A percentile compares a stretch with the other conserved stretches of the same genome.
phyloP scores from a whole-genome alignment of 2,888 invertebrate species.

The Neria commutata region DNA sequence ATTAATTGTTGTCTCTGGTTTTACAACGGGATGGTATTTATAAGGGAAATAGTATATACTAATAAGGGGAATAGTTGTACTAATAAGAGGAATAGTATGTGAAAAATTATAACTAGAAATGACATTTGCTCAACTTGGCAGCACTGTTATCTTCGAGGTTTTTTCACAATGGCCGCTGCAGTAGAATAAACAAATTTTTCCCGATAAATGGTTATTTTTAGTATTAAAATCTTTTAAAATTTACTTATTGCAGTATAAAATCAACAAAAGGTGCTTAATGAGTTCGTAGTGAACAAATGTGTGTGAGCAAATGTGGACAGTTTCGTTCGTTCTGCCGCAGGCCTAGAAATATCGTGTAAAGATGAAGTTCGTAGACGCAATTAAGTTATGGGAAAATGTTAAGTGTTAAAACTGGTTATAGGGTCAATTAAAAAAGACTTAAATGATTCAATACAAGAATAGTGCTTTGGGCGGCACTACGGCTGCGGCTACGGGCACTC shows the following conservation, averaged over 20 bases:
- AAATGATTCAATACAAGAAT: conserved; percentile 54
- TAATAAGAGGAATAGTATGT: too few species aligned
- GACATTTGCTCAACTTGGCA: conserved; percentile 11
- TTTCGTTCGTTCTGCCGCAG: too few species aligned
- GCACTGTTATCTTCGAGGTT: conserved; percentile 20
- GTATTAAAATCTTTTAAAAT: conserved; percentile 23
- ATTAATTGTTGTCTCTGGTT: too few species aligned
- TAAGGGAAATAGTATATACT: too few species aligned
- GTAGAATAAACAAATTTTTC: not conserved
- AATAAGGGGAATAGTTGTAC: too few species aligned
- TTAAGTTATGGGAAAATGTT: not conserved
- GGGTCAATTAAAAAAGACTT: conserved; percentile 9
- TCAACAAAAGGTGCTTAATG: not conserved
- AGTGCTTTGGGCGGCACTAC: conserved; percentile 27
- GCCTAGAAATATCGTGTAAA: not conserved
- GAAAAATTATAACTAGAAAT: too few species aligned
- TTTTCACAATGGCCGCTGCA: conserved; percentile 28
- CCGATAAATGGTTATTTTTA: conserved; percentile 6
- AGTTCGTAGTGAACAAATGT: not conserved
- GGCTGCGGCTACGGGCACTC: conserved; percentile 27
- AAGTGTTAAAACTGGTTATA: not conserved
- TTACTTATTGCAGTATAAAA: not conserved
- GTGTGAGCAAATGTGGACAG: not conserved
- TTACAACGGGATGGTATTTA: too few species aligned
- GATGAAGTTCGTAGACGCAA: not conserved